phyloP scores from a whole-genome alignment of 2,797 vertebrate species.

The Mormyrus proboscirostris region DNA sequence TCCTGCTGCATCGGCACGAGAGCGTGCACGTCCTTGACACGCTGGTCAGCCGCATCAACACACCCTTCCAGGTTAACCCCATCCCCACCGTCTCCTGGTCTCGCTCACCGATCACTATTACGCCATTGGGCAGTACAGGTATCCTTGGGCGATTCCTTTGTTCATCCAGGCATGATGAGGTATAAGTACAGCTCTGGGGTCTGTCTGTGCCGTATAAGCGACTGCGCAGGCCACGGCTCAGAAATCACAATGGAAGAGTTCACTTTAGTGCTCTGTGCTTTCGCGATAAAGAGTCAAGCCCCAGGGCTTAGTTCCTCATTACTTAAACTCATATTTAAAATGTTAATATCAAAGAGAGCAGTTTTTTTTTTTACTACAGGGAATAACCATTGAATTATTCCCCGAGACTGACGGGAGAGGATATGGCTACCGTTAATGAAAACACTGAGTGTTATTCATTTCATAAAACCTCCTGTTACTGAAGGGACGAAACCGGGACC shows the following conservation, averaged over 20 bases:
- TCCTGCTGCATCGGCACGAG: constrained; percentile 86
- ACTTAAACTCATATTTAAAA: constrained; percentile 28
- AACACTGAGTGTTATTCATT: background rate
- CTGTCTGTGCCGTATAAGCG: background rate
- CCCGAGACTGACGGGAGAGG: background rate
- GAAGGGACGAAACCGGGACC: background rate
- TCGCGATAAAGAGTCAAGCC: background rate
- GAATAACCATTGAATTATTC: constrained; percentile 4
- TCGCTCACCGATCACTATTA: background rate
- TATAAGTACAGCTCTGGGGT: background rate
- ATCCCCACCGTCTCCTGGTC: background rate
- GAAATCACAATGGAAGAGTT: constrained; percentile 9
- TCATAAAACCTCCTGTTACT: background rate
- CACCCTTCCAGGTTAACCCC: constrained; percentile 83
- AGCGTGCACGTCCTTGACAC: constrained; percentile 90
- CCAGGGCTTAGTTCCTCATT: constrained; percentile 12
- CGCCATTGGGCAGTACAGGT: background rate
- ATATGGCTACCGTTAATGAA: background rate
- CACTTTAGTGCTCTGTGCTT: constrained; percentile 3
- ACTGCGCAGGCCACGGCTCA: background rate
- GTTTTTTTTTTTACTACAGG: constrained; percentile 30
- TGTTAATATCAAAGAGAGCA: constrained; percentile 23
- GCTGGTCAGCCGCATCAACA: constrained; percentile 92
- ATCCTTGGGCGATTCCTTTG: background rate
- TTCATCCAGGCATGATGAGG: background rate